These are phyloP conservation scores for Drosophila prosaltans DNA, from an alignment of 1,140 invertebrate genomes.

Conservation along the genomic window DNA sequence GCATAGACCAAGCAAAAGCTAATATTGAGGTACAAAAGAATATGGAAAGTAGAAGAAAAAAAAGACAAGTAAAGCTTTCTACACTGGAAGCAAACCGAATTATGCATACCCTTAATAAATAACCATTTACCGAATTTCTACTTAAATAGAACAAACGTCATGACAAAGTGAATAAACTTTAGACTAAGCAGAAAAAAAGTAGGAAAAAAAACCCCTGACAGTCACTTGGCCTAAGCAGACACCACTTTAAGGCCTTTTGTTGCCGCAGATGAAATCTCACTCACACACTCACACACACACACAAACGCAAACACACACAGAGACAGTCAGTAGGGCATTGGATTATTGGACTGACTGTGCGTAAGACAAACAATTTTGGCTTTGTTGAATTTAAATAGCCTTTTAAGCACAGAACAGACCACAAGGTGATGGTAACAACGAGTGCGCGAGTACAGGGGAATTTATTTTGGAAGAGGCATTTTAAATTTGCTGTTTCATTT, in stretches of 20 bases:
- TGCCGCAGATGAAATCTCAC: conserved; percentile 33
- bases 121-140: no score
- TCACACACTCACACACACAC: conserved; percentile 16
- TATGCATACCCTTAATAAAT: not conserved
- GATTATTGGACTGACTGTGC: conserved; percentile 58
- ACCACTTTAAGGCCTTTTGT: conserved; percentile 49
- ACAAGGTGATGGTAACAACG: not conserved
- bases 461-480: conserved; percentile 22
- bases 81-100: not conserved
- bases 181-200: not conserved
- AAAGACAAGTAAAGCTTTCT: not conserved
- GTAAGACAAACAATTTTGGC: conserved; percentile 55
- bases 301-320: not conserved
- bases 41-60: conserved; percentile 8
- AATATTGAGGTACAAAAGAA: conserved; percentile 3
- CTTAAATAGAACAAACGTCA: not conserved
- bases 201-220: conserved; percentile 9
- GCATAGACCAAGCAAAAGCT: conserved; percentile 13
- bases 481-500: conserved; percentile 24
- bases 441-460: not conserved
- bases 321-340: conserved; percentile 49
- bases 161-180: not conserved
- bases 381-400: conserved; percentile 60
- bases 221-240: conserved; percentile 40
- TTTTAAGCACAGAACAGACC: conserved; percentile 25